Base-by-base conservation (phyloP, 2,797 vertebrate species). In the Oophaga sylvatica region DNA sequence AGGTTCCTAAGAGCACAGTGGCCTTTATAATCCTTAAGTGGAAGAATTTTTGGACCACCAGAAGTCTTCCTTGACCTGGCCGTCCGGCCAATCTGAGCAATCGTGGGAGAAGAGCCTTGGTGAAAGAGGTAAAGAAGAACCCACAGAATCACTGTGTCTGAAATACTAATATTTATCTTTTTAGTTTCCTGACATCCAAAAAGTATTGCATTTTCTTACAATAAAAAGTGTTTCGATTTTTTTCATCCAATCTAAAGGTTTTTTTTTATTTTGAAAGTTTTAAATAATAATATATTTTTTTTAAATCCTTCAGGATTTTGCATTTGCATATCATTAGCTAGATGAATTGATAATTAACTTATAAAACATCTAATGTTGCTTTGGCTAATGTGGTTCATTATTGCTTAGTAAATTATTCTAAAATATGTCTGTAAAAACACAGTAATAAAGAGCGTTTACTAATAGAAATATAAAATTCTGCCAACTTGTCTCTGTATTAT, bases 311-410 rank as follows among this genome's bases (percentile, higher is more conserved):
- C 71, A 35, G 22, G 53, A 73, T 5, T 71, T 73, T 70, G 17
- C 8, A 59, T 83, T 12, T 70, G 26, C 8, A 73, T 83, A 12
- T 83, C 68, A 83, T 73, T 71, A 73, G 17, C 16, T 13, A 59
- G 35, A 59, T 59, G 17, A 70, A 70, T 70, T 57, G 45, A 57
- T 83, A 48, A 57, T 70, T 83, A 83, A 48, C 12, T 63, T 62
- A 63, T 81, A 67, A 78, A 78, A 57, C n/a, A 22, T 31, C n/a
- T 31, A 35, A 17, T 80, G 62, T 81, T 56, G 15, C 35, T 15
- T 81, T 81, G 35, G 22, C 41, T 81, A 67, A 81, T n/a, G 41
- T 53, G 48, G n/a, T 56, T 81, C 1, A 81, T 48, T 68, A 31
- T 68, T 15, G 31, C 22, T 20, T 57, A 29, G 13, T 78, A 56